Evolutionary conservation across 2,113 vertebrate species (phyloP).

Genomic region (Cervus canadensis): DNA sequence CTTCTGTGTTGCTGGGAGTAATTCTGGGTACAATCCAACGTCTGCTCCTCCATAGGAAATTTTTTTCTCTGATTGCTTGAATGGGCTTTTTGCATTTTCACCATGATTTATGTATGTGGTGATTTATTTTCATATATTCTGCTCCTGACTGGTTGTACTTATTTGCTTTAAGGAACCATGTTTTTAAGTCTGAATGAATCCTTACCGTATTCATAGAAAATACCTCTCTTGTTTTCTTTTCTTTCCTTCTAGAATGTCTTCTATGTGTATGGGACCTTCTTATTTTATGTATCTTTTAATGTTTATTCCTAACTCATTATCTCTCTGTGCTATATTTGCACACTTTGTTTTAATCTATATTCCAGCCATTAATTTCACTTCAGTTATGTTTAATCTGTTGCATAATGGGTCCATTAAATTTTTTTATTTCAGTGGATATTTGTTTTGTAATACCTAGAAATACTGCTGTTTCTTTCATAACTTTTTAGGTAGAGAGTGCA

Average conservation of each 20-base stretch:
- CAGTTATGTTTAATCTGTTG: not conserved
- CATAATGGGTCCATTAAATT: not conserved
- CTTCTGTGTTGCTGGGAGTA: not conserved
- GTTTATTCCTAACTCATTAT: not conserved
- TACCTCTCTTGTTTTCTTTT: not conserved
- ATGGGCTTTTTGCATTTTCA: not conserved
- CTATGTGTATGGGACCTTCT: rapidly evolving
- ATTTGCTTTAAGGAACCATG: not conserved
- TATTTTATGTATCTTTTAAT: not conserved
- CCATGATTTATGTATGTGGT: rapidly evolving
- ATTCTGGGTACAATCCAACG: not conserved
- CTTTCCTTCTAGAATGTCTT: not conserved
- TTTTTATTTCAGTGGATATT: not conserved
- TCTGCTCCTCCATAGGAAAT: not conserved
- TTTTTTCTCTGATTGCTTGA: not conserved
- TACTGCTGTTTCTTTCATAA: not conserved
- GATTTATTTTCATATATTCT: not conserved
- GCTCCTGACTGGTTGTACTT: not conserved
- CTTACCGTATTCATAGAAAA: not conserved
- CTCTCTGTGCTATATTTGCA: not conserved
- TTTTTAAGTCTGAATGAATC: not conserved
- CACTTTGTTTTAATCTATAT: not conserved
- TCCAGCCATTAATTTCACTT: not conserved
- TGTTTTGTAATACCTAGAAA: not conserved
- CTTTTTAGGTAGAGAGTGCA: not conserved